Evolutionary conservation across 30 jellyfish, hydroid and myxozoan species (phyloP).

Genomic region (Pseudorhiza aurosa): DNA sequence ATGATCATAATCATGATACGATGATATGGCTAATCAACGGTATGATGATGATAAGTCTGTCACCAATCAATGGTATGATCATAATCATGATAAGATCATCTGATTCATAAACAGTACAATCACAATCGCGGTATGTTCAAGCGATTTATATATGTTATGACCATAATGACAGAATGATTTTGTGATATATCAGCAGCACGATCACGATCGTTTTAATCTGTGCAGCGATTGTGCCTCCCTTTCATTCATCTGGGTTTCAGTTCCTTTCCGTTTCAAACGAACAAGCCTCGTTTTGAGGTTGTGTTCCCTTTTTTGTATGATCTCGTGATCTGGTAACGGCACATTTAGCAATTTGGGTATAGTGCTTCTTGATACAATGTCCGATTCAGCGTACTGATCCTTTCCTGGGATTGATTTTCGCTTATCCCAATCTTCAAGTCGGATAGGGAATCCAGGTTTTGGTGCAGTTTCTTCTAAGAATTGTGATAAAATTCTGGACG

Average conservation of each 20-base stretch:
- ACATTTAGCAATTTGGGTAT: slow-evolving; percentile 26
- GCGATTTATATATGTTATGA: too few relatives aligned
- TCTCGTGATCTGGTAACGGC: slow-evolving; percentile 40
- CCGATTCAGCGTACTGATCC: slow-evolving; percentile 12
- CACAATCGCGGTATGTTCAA: too few relatives aligned
- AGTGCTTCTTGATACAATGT: slow-evolving; percentile 56
- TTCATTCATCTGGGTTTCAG: not conserved
- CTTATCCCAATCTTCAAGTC: slow-evolving; percentile 62
- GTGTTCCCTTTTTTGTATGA: slow-evolving; percentile 19
- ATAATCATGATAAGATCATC: too few relatives aligned
- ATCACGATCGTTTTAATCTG: slow-evolving; percentile 31
- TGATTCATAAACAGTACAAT: too few relatives aligned
- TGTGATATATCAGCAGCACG: too few relatives aligned
- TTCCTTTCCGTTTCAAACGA: slow-evolving; percentile 64
- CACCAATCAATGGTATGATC: too few relatives aligned
- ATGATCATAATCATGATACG: too few relatives aligned
- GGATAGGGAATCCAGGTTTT: not conserved
- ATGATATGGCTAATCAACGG: too few relatives aligned
- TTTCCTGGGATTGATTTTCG: slow-evolving; percentile 54
- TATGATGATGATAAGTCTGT: too few relatives aligned
- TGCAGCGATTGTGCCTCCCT: not conserved
- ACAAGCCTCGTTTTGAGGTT: slow-evolving; percentile 35
- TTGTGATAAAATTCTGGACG: slow-evolving; percentile 39
- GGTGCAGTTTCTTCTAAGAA: slow-evolving; percentile 52
- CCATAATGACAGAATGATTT: too few relatives aligned